phyloP scores from a whole-genome alignment of 1,140 invertebrate genomes.

The Phenacoccus solenopsis region DNA sequence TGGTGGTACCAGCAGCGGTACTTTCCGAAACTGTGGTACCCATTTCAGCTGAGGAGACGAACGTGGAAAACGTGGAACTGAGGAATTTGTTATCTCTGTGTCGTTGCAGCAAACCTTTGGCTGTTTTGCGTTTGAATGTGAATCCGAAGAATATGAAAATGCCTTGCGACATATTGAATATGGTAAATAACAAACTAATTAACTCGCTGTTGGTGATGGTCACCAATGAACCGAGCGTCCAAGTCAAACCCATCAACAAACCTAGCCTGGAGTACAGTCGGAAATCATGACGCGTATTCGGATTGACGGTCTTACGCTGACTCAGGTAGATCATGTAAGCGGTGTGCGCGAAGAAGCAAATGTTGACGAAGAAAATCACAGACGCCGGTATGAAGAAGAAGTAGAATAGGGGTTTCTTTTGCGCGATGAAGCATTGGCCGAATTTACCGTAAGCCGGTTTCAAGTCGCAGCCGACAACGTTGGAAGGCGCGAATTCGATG shows the following conservation, averaged over 20 bases:
- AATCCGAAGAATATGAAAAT: slow-evolving; percentile 46
- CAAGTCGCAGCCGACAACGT: slow-evolving; percentile 30
- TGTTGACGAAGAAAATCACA: slow-evolving; percentile 39
- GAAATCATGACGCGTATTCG: slow-evolving; percentile 33
- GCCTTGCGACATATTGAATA: slow-evolving; percentile 44
- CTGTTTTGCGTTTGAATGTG: slow-evolving; percentile 35
- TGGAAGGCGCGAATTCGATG: slow-evolving; percentile 34
- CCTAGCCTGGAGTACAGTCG: slow-evolving; percentile 45
- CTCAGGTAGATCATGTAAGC: slow-evolving; percentile 39
- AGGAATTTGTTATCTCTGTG: neutral
- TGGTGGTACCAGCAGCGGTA: neutral
- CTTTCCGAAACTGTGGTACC: neutral
- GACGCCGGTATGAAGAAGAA: slow-evolving; percentile 40
- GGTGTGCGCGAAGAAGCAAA: slow-evolving; percentile 40
- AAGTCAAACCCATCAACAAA: slow-evolving; percentile 42
- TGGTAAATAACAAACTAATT: slow-evolving; percentile 41
- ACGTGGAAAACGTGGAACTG: neutral
- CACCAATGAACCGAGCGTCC: slow-evolving; percentile 41
- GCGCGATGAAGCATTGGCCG: slow-evolving; percentile 42
- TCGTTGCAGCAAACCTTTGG: neutral
- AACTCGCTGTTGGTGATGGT: slow-evolving; percentile 34
- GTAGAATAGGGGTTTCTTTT: slow-evolving; percentile 38
- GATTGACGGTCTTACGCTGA: slow-evolving; percentile 30
- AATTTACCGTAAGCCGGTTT: slow-evolving; percentile 35
- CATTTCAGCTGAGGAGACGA: neutral